A percentile compares a stretch with the other conserved stretches of the same genome.
Conservation (phyloP, 2,888 invertebrate species). For the Platycheirus rosarum region DNA sequence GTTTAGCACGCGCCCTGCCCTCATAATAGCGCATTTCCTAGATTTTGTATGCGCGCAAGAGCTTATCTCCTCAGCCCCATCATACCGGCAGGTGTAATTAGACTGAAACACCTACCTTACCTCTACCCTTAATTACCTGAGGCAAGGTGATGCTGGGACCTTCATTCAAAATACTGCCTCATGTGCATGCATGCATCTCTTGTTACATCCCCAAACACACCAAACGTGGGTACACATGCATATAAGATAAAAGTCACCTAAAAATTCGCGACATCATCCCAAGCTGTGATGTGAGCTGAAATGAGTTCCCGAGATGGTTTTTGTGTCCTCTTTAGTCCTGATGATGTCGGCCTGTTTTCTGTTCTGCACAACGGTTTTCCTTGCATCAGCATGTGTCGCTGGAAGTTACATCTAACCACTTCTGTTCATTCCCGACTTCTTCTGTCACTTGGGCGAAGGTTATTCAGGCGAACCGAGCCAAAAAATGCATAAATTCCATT, state of each 20-base stretch:
- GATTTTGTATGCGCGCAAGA: slow-evolving; percentile 72
- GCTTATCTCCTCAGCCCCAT: slow-evolving; percentile 68
- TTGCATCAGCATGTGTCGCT: slow-evolving; percentile 74
- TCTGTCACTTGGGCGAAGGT: slow-evolving; percentile 28
- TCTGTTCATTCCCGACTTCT: slow-evolving; percentile 13
- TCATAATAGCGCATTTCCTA: slow-evolving; percentile 73
- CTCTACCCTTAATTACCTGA: slow-evolving; percentile 68
- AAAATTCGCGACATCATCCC: slow-evolving; percentile 72
- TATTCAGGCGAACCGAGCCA: slow-evolving; percentile 75
- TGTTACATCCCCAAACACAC: slow-evolving; percentile 22
- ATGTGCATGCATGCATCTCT: slow-evolving; percentile 72
- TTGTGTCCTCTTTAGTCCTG: slow-evolving; percentile 31
- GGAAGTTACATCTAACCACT: slow-evolving; percentile 8
- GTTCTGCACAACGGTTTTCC: slow-evolving; percentile 53
- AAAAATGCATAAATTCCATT: slow-evolving; percentile 82
- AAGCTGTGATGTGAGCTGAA: slow-evolving; percentile 68
- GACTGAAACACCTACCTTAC: slow-evolving; percentile 49
- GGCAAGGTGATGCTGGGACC: slow-evolving; percentile 72
- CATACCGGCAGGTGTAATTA: slow-evolving; percentile 64
- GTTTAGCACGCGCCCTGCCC: slow-evolving; percentile 73
- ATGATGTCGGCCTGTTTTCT: slow-evolving; percentile 27
- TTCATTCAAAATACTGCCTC: slow-evolving; percentile 73
- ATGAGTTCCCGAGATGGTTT: slow-evolving; percentile 50
- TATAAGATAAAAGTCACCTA: slow-evolving; percentile 4
- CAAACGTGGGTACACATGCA: not conserved